Evolutionary conservation across 2,797 vertebrate species (phyloP), one percentile per base, ranked within the genome.

Genomic region (Mallotus villosus): DNA sequence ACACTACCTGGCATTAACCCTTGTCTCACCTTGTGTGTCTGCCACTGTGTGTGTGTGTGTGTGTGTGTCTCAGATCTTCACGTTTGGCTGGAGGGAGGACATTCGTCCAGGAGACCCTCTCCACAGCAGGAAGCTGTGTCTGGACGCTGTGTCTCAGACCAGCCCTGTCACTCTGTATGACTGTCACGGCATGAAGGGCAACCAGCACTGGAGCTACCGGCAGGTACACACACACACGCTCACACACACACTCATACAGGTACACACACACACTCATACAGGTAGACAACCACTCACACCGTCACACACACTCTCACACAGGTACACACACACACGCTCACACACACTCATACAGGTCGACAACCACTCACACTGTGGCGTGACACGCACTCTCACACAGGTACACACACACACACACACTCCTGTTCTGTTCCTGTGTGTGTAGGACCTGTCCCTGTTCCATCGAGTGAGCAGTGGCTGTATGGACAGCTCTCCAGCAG

Each of bases 61-160:
- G n/a, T n/a, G n/a, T n/a, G n/a, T 67, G 46, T 49, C 5, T 69
- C 68, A 96, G 95, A 92, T 96, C 75, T 96, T 96, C 76, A 96
- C 95, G n/a, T 95, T 96, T 51, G 95, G 95, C n/a, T 96, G 95
- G 95, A 92, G 95, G 80, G 95, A 96, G 82, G 95, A 96, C 65
- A 91, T 96, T 72, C 91, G 95, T 16, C 95, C 95, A 0, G 95
- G 95, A 2, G 95, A 96, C 70, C 95, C 95, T 0, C 88, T 96
- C 67, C 95, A 96, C 83, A 95, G 93, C 59, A 92, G 95, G 17
- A 96, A 96, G 71, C 94, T 95, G 89, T 96, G 95, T 85, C 93
- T 96, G 0, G 95, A 96, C 0, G 93, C 95, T 0, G 81, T 95
- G 80, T 95, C 95, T 0, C 92, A 93, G 85, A 94, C 80, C 68